phyloP scores from a whole-genome alignment of 2,888 invertebrate genomes.

The Melanostoma scalare region DNA sequence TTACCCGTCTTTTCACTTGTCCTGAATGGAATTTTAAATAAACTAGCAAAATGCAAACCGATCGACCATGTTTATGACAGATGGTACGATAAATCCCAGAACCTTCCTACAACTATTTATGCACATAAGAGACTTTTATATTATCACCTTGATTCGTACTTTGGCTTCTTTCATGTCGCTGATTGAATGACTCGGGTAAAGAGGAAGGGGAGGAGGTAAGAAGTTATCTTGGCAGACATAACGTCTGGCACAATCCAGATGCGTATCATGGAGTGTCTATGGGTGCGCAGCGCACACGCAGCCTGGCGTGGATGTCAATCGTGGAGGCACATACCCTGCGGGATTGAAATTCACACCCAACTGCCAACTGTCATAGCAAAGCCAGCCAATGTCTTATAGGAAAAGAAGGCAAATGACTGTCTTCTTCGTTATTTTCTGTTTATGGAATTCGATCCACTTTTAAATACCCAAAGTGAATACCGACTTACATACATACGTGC shows the following conservation, averaged over 20 bases:
- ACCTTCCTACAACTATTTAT: conserved; percentile 20
- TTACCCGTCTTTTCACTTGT: conserved; percentile 59
- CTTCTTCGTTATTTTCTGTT: conserved; percentile 5
- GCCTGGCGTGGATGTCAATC: conserved; percentile 18
- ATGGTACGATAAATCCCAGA: conserved; percentile 67
- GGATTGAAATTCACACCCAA: conserved; percentile 60
- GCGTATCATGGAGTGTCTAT: conserved; percentile 36
- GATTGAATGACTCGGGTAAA: neutral
- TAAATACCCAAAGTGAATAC: conserved; percentile 28
- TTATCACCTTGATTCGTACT: conserved; percentile 61
- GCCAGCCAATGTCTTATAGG: neutral
- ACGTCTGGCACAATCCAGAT: conserved; percentile 63
- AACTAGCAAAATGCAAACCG: conserved; percentile 42
- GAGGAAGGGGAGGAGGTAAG: neutral
- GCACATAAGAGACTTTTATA: conserved; percentile 34
- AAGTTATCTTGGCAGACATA: conserved; percentile 52
- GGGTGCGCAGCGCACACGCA: conserved; percentile 42
- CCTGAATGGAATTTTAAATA: conserved; percentile 50
- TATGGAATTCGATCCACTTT: conserved; percentile 54
- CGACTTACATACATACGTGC: neutral
- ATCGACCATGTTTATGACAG: conserved; percentile 70
- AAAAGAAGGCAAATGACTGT: neutral
- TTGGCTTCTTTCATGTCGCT: conserved; percentile 20
- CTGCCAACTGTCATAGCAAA: conserved; percentile 40
- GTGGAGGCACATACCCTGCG: conserved; percentile 57